These are phyloP conservation scores for Hapalemur alaotrensis DNA, from an alignment of 2,797 vertebrate genomes.

Conservation along the genomic window DNA sequence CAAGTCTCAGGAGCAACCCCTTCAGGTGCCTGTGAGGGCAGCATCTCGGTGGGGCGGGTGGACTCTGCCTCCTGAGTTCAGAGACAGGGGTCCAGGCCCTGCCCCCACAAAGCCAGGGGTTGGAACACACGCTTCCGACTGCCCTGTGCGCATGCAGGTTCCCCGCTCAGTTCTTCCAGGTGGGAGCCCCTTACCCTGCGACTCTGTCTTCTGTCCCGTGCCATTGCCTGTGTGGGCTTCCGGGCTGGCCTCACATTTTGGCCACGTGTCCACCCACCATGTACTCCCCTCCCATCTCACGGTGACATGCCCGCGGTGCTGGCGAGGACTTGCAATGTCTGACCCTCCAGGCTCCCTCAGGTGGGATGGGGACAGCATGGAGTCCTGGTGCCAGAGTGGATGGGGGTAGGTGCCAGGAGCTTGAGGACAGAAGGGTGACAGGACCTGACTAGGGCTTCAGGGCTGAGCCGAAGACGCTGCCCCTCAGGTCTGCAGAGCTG, in stretches of 20 bases:
- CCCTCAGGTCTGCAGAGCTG: background rate
- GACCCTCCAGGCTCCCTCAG: no score
- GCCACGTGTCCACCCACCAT: fast-evolving
- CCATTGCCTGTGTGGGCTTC: background rate
- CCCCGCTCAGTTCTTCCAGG: no score
- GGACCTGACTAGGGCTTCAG: background rate
- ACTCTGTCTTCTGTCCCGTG: background rate
- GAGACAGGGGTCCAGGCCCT: background rate
- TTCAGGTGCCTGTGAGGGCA: background rate
- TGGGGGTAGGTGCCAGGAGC: background rate
- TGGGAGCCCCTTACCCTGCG: background rate
- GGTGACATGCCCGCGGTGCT: background rate
- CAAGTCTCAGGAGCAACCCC: background rate
- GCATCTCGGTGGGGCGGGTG: background rate
- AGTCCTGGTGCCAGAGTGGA: background rate
- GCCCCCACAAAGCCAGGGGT: no score
- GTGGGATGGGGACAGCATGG: background rate
- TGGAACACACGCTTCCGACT: background rate
- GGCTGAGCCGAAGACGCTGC: background rate
- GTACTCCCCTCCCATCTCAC: background rate
- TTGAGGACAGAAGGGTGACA: background rate
- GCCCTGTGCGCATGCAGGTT: background rate
- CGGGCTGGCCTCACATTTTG: background rate
- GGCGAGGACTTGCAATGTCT: background rate
- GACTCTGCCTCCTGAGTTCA: background rate